These are phyloP conservation scores for Callyntrura guangdongensis DNA, from an alignment of 2,888 invertebrate genomes.

Conservation along the genomic window DNA sequence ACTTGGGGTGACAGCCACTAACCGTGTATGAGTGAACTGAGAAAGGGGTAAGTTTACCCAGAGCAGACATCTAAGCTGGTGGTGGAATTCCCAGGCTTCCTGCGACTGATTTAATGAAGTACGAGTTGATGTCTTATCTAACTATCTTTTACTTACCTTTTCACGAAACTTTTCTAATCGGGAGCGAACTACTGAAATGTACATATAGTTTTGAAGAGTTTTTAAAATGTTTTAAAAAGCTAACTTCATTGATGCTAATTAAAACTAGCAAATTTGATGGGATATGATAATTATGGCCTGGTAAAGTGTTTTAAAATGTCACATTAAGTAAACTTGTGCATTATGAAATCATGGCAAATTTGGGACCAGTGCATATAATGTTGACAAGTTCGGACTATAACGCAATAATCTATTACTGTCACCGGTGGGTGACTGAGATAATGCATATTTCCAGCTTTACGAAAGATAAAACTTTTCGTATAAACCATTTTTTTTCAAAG, in stretches of 20 bases:
- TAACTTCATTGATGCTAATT: slow-evolving; percentile 40
- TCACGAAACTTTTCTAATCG: slow-evolving; percentile 52
- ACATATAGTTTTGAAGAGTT: neutral
- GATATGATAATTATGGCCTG: neutral
- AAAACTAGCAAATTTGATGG: slow-evolving; percentile 2
- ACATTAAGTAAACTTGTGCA: no score
- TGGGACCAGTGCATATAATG: neutral
- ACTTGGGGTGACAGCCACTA: slow-evolving; percentile 59
- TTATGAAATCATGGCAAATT: no score
- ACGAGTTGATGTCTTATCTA: slow-evolving; percentile 67
- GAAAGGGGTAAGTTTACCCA: slow-evolving; percentile 65
- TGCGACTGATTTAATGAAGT: slow-evolving; percentile 70
- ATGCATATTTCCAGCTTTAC: neutral
- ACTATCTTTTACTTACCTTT: slow-evolving; percentile 60
- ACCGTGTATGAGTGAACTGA: slow-evolving; percentile 37
- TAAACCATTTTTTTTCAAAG: neutral
- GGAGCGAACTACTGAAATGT: slow-evolving; percentile 25
- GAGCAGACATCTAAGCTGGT: neutral
- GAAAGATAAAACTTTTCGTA: neutral
- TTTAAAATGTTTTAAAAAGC: neutral
- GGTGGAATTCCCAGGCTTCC: slow-evolving; percentile 40
- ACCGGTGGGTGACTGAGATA: no score
- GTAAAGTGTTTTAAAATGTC: neutral
- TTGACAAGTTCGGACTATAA: neutral
- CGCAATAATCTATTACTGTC: neutral